Base-by-base conservation (phyloP, 2,888 invertebrate genomes). In the Drosophila stalkeri region DNA sequence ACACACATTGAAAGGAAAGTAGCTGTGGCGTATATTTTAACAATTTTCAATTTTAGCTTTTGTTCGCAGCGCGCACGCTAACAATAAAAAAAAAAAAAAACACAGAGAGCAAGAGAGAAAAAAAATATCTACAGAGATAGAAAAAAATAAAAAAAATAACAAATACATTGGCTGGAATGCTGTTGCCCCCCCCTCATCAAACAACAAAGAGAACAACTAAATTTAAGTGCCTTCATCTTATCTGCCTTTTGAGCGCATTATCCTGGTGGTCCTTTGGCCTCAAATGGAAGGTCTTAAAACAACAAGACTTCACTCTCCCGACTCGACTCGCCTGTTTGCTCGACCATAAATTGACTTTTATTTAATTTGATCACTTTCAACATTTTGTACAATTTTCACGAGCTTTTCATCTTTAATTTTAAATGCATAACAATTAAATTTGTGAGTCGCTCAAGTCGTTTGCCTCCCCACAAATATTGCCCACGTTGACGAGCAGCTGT, bases 21-120 rank as follows among this genome's bases (percentile, higher is more conserved):
- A 56, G 78, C 82, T 85, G 68, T 77, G 68, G 65, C 62, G 79
- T 80, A 82, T 82, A 82, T 86, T 87, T 85, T 82, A 85, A 85
- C 88, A 85, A 82, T 89, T 86, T 86, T 86, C 88, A 86, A 86
- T 87, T 86, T 89, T 80, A 81, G 86, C 88, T 87, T 86, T 86
- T 86, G 86, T 89, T 85, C 83, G 76, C 59, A 33, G 54, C 51
- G 54, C 61, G 77, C 63, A 62, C 39, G 55, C 77, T 68, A 71
- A 78, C 77, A 86, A 89, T 66, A 82, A 77, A 62, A 63, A 77
- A 68, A 86, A 89, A 64, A 82, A 77, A 62, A 63, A 77, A 68
- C 59, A 52, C 27, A 20, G 9, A 9, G 23, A 39, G 39, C 8
- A 14, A 14, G 37, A 14, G 37, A 14, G 12, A 5, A 5, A 23